Evolutionary conservation across 2,888 invertebrate genomes (phyloP).

Genomic region (Drosophila algonquin): DNA sequence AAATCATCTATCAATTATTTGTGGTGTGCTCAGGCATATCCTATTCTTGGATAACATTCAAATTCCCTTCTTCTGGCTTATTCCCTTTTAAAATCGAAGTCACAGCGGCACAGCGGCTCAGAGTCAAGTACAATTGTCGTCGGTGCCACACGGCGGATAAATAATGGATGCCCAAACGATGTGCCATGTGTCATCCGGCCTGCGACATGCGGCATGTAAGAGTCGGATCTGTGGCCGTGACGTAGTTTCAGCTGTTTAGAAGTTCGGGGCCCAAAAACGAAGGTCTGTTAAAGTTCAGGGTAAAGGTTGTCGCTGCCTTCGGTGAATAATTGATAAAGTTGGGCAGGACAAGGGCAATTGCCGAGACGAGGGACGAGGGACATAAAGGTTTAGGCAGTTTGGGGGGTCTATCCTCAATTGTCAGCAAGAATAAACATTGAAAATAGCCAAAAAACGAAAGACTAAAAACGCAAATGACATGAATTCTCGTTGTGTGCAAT

Average conservation of each 20-base stretch:
- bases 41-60: constrained; percentile 2
- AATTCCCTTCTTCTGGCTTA: constrained; percentile 4
- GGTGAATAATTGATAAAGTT: constrained; percentile 70
- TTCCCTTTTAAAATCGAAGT: constrained; percentile 40
- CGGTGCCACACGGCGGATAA: constrained; percentile 29
- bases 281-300: constrained; percentile 73
- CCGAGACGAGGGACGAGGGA: constrained; percentile 14
- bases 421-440: constrained; percentile 9
- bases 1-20: constrained; percentile 19
- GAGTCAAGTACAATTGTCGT: constrained; percentile 31
- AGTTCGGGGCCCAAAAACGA: constrained; percentile 45
- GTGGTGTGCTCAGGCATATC: neutral
- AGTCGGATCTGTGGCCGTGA: constrained; percentile 2
- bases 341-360: constrained; percentile 47
- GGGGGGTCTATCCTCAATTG: neutral
- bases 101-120: constrained; percentile 20
- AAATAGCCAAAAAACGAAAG: neutral
- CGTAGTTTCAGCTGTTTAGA: constrained; percentile 53
- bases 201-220: constrained; percentile 21
- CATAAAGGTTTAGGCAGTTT: neutral
- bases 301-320: constrained; percentile 51
- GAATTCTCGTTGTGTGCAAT: constrained; percentile 15
- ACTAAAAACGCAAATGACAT: neutral
- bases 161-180: constrained; percentile 49
- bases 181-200: constrained; percentile 37